A percentile compares a stretch with the other conserved stretches of the same genome.
These are phyloP conservation scores for Venustoraphidia nigricollis DNA, from an alignment of 2,888 invertebrate genomes.

Conservation along the genomic window DNA sequence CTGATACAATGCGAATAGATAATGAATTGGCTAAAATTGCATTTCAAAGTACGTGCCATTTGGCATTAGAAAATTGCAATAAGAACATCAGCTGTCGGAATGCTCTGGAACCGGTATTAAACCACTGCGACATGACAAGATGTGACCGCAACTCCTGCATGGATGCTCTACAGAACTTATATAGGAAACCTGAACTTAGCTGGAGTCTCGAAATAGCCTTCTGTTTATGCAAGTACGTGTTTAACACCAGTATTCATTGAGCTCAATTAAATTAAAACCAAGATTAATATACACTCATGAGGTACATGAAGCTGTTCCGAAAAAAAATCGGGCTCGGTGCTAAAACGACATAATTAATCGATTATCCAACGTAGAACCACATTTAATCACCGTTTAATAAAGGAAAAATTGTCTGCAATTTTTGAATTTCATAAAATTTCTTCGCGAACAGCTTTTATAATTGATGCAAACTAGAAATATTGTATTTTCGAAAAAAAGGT, in stretches of 20 bases:
- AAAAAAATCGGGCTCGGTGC: no score
- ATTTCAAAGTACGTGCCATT: slow-evolving; percentile 74
- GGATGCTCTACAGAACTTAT: slow-evolving; percentile 73
- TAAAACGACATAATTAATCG: no score
- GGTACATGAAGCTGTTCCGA: no score
- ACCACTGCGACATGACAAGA: slow-evolving; percentile 59
- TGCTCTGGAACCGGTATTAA: slow-evolving; percentile 69
- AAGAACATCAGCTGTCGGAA: slow-evolving; percentile 65
- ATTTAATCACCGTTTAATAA: no score
- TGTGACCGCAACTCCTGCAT: slow-evolving; percentile 80
- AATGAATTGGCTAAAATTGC: slow-evolving; percentile 32
- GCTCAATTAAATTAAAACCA: background rate
- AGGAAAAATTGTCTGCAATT: no score
- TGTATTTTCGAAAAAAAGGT: no score
- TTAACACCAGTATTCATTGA: background rate
- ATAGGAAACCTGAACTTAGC: slow-evolving; percentile 61
- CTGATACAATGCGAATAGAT: background rate
- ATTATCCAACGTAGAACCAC: no score
- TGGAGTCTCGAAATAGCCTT: slow-evolving; percentile 84
- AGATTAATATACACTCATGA: background rate
- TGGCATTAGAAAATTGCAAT: slow-evolving; percentile 67
- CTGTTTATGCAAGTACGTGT: slow-evolving; percentile 80
- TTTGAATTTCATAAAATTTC: no score
- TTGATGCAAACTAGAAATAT: no score
- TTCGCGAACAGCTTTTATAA: no score